Evolutionary conservation across 2,113 vertebrate genomes (phyloP).

Genomic region (Phaetusa simplex): DNA sequence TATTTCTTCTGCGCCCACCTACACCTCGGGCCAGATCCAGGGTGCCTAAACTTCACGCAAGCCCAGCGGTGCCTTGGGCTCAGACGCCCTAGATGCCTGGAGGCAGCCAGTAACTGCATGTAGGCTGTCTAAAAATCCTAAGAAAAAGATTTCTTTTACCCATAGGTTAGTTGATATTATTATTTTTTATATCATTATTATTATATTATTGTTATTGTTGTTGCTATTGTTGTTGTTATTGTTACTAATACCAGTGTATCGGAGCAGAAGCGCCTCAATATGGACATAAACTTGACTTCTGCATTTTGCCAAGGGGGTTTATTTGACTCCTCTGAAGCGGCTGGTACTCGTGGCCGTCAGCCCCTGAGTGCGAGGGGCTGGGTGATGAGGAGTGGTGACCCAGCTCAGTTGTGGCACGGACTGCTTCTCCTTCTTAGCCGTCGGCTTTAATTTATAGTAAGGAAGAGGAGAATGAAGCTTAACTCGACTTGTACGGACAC

Average conservation of each 20-base stretch:
- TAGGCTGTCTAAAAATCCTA: neutral
- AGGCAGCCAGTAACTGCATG: too few species aligned
- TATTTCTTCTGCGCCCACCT: neutral
- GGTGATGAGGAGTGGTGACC: neutral
- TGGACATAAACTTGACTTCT: neutral
- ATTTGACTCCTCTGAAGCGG: neutral
- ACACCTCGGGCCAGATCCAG: too few species aligned
- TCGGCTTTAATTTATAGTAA: neutral
- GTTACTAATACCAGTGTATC: neutral
- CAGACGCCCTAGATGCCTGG: too few species aligned
- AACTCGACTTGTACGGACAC: too few species aligned
- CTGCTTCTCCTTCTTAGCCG: neutral
- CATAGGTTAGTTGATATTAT: neutral
- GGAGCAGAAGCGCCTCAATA: neutral
- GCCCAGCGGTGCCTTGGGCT: neutral
- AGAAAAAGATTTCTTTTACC: neutral
- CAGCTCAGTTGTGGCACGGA: accelerated
- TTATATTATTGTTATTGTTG: too few species aligned
- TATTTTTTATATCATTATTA: too few species aligned
- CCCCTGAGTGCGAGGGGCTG: neutral
- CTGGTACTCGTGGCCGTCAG: neutral
- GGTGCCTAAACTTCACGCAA: neutral
- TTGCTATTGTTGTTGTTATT: neutral
- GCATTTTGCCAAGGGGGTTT: neutral
- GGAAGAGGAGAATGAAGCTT: neutral